phyloP scores from a whole-genome alignment of 2,113 vertebrate species.

The Tetrax tetrax region DNA sequence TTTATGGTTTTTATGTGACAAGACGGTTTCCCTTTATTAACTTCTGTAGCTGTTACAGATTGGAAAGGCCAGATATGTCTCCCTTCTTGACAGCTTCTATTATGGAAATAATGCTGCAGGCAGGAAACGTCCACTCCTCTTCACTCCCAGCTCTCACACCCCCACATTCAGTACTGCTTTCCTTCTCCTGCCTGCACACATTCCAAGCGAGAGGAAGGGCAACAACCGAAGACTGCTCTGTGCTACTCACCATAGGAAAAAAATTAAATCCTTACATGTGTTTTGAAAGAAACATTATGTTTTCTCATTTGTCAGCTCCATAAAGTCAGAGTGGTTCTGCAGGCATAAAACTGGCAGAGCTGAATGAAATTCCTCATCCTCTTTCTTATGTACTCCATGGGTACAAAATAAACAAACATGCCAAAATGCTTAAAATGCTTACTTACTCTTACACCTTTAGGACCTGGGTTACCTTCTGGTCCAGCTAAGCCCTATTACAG shows the following conservation, averaged over 20 bases:
- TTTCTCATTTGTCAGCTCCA: not conserved
- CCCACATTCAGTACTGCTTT: not conserved
- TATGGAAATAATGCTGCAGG: constrained; percentile 26
- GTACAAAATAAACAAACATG: not conserved
- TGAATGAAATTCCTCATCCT: not conserved
- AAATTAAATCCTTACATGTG: not conserved
- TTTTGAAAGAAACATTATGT: not conserved
- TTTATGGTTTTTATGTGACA: not conserved
- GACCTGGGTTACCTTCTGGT: constrained; percentile 91
- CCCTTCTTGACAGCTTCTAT: not conserved
- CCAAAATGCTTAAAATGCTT: constrained; percentile 47
- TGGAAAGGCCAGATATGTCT: not conserved
- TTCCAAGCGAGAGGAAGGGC: not conserved
- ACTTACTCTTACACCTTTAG: constrained; percentile 95
- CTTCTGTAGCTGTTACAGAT: not conserved
- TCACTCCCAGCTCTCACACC: not conserved
- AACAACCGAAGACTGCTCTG: not conserved
- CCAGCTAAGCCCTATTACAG: constrained; percentile 87
- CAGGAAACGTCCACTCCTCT: not conserved
- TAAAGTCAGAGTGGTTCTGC: not conserved
- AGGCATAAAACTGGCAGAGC: not conserved
- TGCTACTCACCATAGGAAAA: not conserved
- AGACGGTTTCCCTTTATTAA: not conserved
- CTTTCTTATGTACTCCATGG: not conserved
- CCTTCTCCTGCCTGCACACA: not conserved